Conservation (phyloP, 2,888 invertebrate species). For the Ligdia adustata region DNA sequence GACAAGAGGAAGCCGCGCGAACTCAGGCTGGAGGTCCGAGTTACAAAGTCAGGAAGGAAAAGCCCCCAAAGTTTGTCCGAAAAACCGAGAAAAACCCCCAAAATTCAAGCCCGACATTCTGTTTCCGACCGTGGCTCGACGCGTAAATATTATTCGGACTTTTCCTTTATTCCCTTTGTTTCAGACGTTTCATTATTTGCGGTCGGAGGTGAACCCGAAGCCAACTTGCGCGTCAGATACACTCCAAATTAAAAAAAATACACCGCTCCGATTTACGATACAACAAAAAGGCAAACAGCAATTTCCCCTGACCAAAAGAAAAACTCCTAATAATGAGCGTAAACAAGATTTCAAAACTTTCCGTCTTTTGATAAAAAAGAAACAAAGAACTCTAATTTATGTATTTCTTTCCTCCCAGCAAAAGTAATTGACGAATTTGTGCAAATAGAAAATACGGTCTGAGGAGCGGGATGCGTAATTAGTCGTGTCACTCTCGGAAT, state of each 20-base stretch:
- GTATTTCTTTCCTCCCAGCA: conserved; percentile 51
- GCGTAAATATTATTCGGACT: conserved; percentile 77
- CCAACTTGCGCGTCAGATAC: conserved; percentile 30
- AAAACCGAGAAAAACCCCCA: conserved; percentile 69
- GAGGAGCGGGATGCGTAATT: conserved; percentile 62
- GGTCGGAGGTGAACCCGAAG: conserved; percentile 48
- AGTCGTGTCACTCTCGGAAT: conserved; percentile 46
- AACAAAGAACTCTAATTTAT: conserved; percentile 69
- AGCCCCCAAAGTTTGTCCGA: conserved; percentile 64
- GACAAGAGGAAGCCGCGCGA: conserved; percentile 64
- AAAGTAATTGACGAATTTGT: conserved; percentile 72
- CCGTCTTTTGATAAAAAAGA: conserved; percentile 61
- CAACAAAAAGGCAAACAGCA: conserved; percentile 44
- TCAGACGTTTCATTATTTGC: conserved; percentile 71
- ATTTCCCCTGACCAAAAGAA: conserved; percentile 44
- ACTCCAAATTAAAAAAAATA: conserved; percentile 42
- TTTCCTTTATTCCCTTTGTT: conserved; percentile 75
- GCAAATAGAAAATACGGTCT: conserved; percentile 60
- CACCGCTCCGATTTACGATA: conserved; percentile 37
- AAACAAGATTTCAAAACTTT: conserved; percentile 70
- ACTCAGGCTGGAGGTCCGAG: conserved; percentile 67
- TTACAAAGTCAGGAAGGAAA: conserved; percentile 76
- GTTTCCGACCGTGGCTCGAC: conserved; percentile 64
- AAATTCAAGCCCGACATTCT: conserved; percentile 71
- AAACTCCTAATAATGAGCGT: conserved; percentile 57